Conservation (phyloP, 2,888 invertebrate genomes). For the Cepaea hortensis region DNA sequence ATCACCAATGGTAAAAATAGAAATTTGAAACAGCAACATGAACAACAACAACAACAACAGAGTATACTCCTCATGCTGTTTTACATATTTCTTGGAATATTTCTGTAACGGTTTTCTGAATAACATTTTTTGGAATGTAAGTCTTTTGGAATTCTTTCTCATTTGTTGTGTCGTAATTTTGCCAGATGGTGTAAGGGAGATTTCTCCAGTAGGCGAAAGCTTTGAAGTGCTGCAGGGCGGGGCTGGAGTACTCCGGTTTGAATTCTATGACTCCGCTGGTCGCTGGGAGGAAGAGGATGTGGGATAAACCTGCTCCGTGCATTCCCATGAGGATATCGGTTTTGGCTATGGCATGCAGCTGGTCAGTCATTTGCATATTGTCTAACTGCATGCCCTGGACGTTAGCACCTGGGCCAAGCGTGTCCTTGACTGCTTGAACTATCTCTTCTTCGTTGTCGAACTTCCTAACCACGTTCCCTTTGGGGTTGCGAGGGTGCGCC, state of each 20-base stretch:
- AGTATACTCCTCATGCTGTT: not conserved
- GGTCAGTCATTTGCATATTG: slow-evolving; percentile 63
- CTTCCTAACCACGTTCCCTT: slow-evolving; percentile 70
- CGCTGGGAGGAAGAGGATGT: slow-evolving; percentile 72
- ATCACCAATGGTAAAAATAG: not conserved
- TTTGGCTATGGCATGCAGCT: slow-evolving; percentile 64
- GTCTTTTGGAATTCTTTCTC: slow-evolving; percentile 60
- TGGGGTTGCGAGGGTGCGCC: slow-evolving; percentile 74
- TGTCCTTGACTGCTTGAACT: slow-evolving; percentile 56
- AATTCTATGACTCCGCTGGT: slow-evolving; percentile 71
- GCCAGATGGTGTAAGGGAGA: slow-evolving; percentile 70
- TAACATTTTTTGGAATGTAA: slow-evolving; percentile 56
- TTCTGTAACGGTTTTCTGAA: not conserved
- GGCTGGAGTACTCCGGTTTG: slow-evolving; percentile 57
- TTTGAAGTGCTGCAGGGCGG: slow-evolving; percentile 62
- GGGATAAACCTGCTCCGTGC: slow-evolving; percentile 75
- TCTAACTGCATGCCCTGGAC: slow-evolving; percentile 67
- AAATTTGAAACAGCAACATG: not conserved
- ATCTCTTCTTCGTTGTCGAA: slow-evolving; percentile 73
- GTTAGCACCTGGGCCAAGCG: slow-evolving; percentile 52
- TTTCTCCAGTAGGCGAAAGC: slow-evolving; percentile 72
- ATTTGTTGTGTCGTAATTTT: slow-evolving; percentile 65
- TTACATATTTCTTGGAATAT: slow-evolving; percentile 26
- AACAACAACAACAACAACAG: not conserved
- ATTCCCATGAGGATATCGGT: slow-evolving; percentile 75